Evolutionary conservation across 2,888 invertebrate genomes (phyloP).

Genomic region (Steromphala cineraria): DNA sequence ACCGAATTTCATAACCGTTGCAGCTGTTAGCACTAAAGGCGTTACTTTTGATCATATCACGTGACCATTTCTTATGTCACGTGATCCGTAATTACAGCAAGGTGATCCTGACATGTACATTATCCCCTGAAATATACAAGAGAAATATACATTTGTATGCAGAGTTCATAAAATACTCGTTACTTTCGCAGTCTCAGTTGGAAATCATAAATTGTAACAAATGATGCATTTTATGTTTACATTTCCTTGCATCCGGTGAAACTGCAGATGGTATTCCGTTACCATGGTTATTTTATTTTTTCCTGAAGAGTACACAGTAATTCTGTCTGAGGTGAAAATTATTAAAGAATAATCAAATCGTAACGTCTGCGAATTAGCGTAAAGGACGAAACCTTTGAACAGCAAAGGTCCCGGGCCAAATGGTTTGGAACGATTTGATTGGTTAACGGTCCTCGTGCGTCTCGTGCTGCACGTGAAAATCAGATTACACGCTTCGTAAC

Average conservation of each 20-base stretch:
- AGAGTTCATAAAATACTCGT: background rate
- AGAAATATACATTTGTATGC: background rate
- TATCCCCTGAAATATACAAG: background rate
- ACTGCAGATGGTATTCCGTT: slow-evolving; percentile 11
- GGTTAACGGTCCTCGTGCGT: slow-evolving; percentile 8
- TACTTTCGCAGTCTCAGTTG: background rate
- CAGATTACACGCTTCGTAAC: background rate
- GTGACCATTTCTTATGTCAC: background rate
- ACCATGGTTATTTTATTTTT: slow-evolving; percentile 11
- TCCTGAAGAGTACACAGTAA: background rate
- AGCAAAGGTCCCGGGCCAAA: background rate
- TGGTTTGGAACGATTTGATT: slow-evolving; percentile 17
- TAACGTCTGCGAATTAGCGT: background rate
- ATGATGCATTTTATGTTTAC: slow-evolving; percentile 17
- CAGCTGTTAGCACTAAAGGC: background rate
- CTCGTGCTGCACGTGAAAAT: slow-evolving; percentile 17
- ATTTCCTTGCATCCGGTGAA: slow-evolving; percentile 12
- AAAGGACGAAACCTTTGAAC: background rate
- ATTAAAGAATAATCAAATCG: slow-evolving; percentile 15
- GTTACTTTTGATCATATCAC: background rate
- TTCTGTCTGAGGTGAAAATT: background rate
- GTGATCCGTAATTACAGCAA: background rate
- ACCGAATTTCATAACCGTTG: background rate
- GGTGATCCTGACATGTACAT: background rate
- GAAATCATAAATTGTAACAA: slow-evolving; percentile 15